phyloP scores from a whole-genome alignment of 2,797 vertebrate species.

The Thaleichthys pacificus region DNA sequence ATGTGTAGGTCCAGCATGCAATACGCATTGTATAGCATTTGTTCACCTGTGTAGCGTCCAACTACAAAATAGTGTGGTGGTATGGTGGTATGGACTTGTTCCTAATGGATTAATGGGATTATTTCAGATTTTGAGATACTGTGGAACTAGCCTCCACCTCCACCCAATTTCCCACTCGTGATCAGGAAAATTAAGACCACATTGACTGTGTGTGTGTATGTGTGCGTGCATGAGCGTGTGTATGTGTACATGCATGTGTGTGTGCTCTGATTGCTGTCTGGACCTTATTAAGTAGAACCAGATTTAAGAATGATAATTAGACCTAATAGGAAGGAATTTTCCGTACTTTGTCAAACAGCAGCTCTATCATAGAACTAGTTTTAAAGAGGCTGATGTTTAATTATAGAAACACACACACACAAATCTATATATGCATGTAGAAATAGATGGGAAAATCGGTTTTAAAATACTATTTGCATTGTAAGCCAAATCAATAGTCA shows the following conservation, averaged over 20 bases:
- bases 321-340: conserved; percentile 75
- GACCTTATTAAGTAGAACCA: conserved; percentile 76
- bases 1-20: conserved; percentile 14
- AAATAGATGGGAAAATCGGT: not conserved
- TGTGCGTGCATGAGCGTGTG: conserved; percentile 28
- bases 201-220: conserved; percentile 51
- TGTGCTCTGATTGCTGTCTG: conserved; percentile 74
- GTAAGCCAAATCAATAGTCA: not conserved
- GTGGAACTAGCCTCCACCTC: conserved; percentile 53
- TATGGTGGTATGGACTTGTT: conserved; percentile 54
- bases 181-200: conserved; percentile 74
- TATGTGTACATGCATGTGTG: conserved; percentile 39
- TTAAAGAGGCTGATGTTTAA: conserved; percentile 58
- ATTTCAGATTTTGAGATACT: conserved; percentile 67
- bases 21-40: conserved; percentile 16
- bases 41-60: conserved; percentile 64
- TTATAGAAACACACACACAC: conserved; percentile 35
- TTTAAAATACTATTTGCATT: not conserved
- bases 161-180: conserved; percentile 54
- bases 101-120: conserved; percentile 70
- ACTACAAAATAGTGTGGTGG: conserved; percentile 36
- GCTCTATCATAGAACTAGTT: conserved; percentile 56
- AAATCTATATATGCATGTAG: not conserved
- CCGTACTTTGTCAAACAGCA: conserved; percentile 70
- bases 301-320: conserved; percentile 83